A percentile compares a stretch with the other conserved stretches of the same genome.
These are phyloP conservation scores for Patella caerulea DNA, from an alignment of 2,888 invertebrate genomes.

Conservation along the genomic window DNA sequence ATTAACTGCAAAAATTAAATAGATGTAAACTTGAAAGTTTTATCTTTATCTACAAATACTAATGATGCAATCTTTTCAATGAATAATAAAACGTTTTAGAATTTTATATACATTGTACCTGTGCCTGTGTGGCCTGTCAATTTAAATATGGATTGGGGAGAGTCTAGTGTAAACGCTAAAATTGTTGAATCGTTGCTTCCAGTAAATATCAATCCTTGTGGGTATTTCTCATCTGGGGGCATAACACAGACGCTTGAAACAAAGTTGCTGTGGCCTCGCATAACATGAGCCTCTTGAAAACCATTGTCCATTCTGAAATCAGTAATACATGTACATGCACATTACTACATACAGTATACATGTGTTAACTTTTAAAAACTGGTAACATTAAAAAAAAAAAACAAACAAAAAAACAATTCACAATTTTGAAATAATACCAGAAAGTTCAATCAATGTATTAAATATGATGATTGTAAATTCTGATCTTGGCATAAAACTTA, in stretches of 20 bases:
- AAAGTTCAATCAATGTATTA: too few relatives aligned
- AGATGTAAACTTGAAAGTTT: too few relatives aligned
- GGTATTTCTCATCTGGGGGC: slow-evolving; percentile 79
- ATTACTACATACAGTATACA: background rate
- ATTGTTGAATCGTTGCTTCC: slow-evolving; percentile 92
- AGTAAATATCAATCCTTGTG: slow-evolving; percentile 86
- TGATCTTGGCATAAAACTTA: too few relatives aligned
- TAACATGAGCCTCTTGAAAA: slow-evolving; percentile 52
- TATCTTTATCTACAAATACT: too few relatives aligned
- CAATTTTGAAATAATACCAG: too few relatives aligned
- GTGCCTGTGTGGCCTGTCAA: slow-evolving; percentile 76
- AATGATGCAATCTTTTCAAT: too few relatives aligned
- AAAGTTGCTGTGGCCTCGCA: slow-evolving; percentile 86
- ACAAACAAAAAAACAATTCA: too few relatives aligned
- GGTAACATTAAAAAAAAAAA: background rate
- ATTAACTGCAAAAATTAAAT: too few relatives aligned
- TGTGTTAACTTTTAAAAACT: background rate
- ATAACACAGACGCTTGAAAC: slow-evolving; percentile 86
- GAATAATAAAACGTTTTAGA: too few relatives aligned
- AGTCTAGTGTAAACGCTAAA: slow-evolving; percentile 82
- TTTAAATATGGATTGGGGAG: slow-evolving; percentile 79
- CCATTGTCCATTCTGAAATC: slow-evolving; percentile 18
- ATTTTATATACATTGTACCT: slow-evolving; percentile 35
- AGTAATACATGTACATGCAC: background rate
- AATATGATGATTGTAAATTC: too few relatives aligned